Conservation (phyloP, 2,888 invertebrate species). For the Gortyna flavago region DNA sequence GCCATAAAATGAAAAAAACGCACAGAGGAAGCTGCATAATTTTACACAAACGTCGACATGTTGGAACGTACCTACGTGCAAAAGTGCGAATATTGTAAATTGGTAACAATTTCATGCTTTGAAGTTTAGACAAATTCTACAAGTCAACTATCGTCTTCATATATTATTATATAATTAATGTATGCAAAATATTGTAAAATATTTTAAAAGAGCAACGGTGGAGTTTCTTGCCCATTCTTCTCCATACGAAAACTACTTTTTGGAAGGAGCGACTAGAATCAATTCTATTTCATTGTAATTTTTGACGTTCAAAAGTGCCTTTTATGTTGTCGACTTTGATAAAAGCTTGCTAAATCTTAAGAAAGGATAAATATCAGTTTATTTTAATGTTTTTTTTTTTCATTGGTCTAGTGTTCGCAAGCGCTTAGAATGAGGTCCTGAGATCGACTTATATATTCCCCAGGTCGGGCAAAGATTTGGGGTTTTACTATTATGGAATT, state of each 20-base stretch:
- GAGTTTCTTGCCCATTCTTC: no score
- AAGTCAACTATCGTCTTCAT: not conserved
- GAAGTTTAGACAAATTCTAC: not conserved
- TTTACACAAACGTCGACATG: not conserved
- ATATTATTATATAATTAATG: no score
- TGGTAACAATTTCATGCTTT: not conserved
- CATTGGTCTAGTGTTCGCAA: not conserved
- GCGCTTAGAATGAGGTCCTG: not conserved
- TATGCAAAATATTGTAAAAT: no score
- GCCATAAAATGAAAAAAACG: not conserved
- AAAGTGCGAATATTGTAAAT: slow-evolving; percentile 1
- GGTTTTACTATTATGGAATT: not conserved
- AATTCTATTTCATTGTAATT: no score
- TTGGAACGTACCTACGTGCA: not conserved
- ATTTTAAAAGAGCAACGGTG: no score
- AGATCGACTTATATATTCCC: not conserved
- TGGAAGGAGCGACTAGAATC: no score
- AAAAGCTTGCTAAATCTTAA: not conserved
- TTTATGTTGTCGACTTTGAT: no score
- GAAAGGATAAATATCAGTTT: not conserved
- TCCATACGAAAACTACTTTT: no score
- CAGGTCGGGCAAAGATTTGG: not conserved
- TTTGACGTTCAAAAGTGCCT: no score
- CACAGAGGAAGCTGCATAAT: not conserved
- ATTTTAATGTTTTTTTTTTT: not conserved